Evolutionary conservation across 2,888 invertebrate species (phyloP).

Genomic region (Copidosoma aretas): DNA sequence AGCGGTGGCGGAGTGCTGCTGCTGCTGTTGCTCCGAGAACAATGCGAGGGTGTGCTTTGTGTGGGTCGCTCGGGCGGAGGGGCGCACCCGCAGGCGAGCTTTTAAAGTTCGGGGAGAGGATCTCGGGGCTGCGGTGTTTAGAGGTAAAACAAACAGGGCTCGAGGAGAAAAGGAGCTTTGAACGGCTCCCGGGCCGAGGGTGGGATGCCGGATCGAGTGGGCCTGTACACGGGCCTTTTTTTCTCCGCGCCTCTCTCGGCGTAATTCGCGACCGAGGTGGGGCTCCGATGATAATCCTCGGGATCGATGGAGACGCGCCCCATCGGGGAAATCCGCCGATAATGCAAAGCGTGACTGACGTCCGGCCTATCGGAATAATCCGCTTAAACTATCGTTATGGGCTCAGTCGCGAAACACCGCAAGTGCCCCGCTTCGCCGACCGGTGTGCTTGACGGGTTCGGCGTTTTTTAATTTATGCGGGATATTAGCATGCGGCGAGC

Average conservation of each 20-base stretch:
- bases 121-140: neutral
- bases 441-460: too few species aligned
- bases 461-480: constrained; percentile 53
- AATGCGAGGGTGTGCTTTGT: neutral
- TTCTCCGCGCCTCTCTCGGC: neutral
- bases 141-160: neutral
- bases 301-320: constrained; percentile 33
- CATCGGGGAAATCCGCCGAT: constrained; percentile 43
- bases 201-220: neutral
- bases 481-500: constrained; percentile 35
- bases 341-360: constrained; percentile 54
- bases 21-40: too few species aligned
- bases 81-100: neutral
- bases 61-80: neutral
- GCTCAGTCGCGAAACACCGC: constrained; percentile 54
- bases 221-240: neutral
- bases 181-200: neutral
- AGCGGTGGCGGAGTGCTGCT: too few species aligned
- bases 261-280: neutral
- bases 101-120: neutral
- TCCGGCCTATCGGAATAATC: constrained; percentile 57
- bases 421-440: constrained; percentile 56
- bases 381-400: constrained; percentile 57
- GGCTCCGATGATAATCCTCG: constrained; percentile 29
- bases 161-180: neutral